Percentiles rank a stretch among this genome's conserved stretches.
Conservation (phyloP, 2,888 invertebrate species). For the Cremastinae sp. region DNA sequence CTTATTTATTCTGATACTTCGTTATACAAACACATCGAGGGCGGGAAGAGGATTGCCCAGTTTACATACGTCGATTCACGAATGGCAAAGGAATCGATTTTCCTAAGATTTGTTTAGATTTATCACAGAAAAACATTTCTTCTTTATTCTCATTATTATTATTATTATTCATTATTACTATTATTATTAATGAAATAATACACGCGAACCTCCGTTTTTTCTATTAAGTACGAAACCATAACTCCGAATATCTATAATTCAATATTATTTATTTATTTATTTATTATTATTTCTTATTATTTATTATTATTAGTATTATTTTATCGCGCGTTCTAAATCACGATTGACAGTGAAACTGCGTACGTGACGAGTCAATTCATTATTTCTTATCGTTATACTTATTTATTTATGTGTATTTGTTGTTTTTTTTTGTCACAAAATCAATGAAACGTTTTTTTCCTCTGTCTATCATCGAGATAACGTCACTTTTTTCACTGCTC, state of each 20-base stretch:
- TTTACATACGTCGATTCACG: conserved; percentile 25
- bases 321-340: conserved; percentile 25
- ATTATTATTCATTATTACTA: background rate
- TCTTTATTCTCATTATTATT: conserved; percentile 11
- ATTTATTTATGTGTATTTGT: conserved; percentile 8
- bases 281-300: conserved; percentile 15
- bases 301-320: conserved; percentile 24
- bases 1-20: conserved; percentile 45
- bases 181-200: conserved; percentile 16
- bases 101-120: conserved; percentile 71
- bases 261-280: conserved; percentile 16
- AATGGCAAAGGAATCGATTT: conserved; percentile 42
- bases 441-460: background rate
- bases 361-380: conserved; percentile 14
- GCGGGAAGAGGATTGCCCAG: conserved; percentile 24
- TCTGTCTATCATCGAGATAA: background rate
- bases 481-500: conserved; percentile 47
- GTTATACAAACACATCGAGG: conserved; percentile 62
- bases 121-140: conserved; percentile 79
- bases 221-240: conserved; percentile 27
- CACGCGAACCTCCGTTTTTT: conserved; percentile 15
- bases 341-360: conserved; percentile 19
- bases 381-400: conserved; percentile 38
- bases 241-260: conserved; percentile 11
- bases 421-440: conserved; percentile 20